Base-by-base conservation (phyloP, 2,888 invertebrate genomes). In the Cryptocheilus praepositus region DNA sequence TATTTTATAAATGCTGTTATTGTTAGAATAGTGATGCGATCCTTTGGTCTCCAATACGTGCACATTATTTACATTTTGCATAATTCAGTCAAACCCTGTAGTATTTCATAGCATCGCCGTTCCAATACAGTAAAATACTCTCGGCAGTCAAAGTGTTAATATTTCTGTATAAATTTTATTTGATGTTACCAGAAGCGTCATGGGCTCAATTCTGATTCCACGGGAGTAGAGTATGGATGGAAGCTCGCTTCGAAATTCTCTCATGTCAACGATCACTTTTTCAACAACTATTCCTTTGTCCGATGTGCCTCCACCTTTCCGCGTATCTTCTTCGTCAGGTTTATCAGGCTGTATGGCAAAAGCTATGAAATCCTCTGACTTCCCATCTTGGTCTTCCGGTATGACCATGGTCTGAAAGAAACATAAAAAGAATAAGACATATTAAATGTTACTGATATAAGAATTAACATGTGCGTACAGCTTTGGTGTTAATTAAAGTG, bases 191-290 rank as follows among this genome's bases (percentile, higher is more conserved):
- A 93, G 92, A 54, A 97, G 91, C n/a, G 96, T 96, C 0, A 96
- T 91, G 0, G 97, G 97, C 77, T 97, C 94, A 60, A 99, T 95
- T 85, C 96, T 95, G 67, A 99, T 95, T 7, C 98, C 98, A 62
- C 96, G 93, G 84, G 95, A 94, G 87, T 99, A 98, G 66, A 99
- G 93, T 56, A 99, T 90, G 1, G 97, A 94, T 0, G 99, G 99
- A 58, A 99, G 90, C 88, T 99, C 98, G 63, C 98, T 98, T 46
- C 98, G 93, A 88, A 99, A 99, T 90, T 99, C 99, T 78, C 99
- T 92, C 95, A 98, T 97, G 89, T 99, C 99, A 15, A 99, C 98
- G 76, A 99, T 93, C 25, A 96, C 90, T 80, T 91, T 90, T 19
- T 81, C 71, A 3, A 63, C 46, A 56, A 67, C 21, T 59, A 70